These are phyloP conservation scores for Pomatostomus ruficeps DNA, from an alignment of 2,113 vertebrate genomes.

Conservation along the genomic window DNA sequence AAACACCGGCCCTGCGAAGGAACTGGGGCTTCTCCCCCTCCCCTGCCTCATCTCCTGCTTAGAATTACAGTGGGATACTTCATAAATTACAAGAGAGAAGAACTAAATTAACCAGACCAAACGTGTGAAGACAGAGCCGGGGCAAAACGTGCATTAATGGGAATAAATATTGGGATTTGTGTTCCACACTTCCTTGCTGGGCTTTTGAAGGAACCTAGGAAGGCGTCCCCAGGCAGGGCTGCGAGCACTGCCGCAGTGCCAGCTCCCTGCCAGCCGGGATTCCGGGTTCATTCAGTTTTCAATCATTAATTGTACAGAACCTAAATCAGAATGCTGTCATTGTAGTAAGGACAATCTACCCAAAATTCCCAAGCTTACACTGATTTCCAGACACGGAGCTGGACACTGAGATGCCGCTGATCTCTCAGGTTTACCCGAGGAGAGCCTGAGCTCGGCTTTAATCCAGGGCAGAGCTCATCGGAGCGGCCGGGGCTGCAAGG, in stretches of 20 bases:
- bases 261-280: background rate
- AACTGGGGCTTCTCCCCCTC: background rate
- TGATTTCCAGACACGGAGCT: background rate
- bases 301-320: background rate
- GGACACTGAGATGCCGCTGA: background rate
- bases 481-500: background rate
- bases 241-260: rapidly evolving
- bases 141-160: background rate
- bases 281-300: background rate
- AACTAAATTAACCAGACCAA: background rate
- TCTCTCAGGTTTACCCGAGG: background rate
- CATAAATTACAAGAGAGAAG: background rate
- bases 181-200: background rate
- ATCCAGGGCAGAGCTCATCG: background rate
- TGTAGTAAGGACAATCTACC: background rate
- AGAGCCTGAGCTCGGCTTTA: background rate
- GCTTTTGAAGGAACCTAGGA: background rate
- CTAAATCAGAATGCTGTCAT: background rate
- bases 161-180: background rate
- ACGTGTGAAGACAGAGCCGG: background rate
- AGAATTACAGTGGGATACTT: rapidly evolving
- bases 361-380: background rate
- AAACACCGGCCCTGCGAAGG: background rate
- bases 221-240: background rate
- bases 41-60: too few species aligned